A percentile compares a stretch with the other conserved stretches of the same genome.
Evolutionary conservation across 2,888 invertebrate species (phyloP).

Genomic region (Lepidonotus clava): DNA sequence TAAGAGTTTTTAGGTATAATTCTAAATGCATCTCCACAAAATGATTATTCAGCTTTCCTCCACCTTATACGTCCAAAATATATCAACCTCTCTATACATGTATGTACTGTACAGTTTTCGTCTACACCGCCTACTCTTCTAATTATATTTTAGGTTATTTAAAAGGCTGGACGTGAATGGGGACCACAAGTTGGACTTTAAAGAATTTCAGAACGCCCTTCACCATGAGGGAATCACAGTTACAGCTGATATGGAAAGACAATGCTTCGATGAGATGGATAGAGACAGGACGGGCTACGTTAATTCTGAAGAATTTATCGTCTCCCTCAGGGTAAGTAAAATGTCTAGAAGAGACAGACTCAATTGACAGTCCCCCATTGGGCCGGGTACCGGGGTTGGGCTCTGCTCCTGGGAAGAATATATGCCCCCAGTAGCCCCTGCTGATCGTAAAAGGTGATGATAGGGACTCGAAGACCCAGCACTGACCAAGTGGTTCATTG

Average conservation of each 20-base stretch:
- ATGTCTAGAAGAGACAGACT: too few relatives aligned
- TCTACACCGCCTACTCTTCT: too few relatives aligned
- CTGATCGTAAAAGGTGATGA: too few relatives aligned
- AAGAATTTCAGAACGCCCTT: slow-evolving; percentile 52
- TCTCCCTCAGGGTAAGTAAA: slow-evolving; percentile 41
- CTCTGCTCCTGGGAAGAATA: too few relatives aligned
- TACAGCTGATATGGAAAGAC: not conserved
- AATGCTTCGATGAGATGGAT: slow-evolving; percentile 45
- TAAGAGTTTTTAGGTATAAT: too few relatives aligned
- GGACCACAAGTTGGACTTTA: slow-evolving; percentile 49
- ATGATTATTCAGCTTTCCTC: not conserved
- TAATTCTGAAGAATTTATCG: slow-evolving; percentile 41
- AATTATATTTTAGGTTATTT: slow-evolving; percentile 85
- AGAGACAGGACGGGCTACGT: slow-evolving; percentile 36
- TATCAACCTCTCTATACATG: not conserved
- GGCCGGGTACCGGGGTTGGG: too few relatives aligned
- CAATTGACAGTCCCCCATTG: too few relatives aligned
- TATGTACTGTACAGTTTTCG: not conserved
- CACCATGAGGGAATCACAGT: slow-evolving; percentile 35
- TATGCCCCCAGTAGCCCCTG: too few relatives aligned
- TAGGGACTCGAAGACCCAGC: too few relatives aligned
- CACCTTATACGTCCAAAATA: not conserved
- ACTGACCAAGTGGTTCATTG: too few relatives aligned
- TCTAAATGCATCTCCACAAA: too few relatives aligned
- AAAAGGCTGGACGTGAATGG: slow-evolving; percentile 81